Percentiles rank a stretch among this genome's conserved stretches.
Conservation (phyloP, 2,113 vertebrate genomes). For the Nesogale talazaci region DNA sequence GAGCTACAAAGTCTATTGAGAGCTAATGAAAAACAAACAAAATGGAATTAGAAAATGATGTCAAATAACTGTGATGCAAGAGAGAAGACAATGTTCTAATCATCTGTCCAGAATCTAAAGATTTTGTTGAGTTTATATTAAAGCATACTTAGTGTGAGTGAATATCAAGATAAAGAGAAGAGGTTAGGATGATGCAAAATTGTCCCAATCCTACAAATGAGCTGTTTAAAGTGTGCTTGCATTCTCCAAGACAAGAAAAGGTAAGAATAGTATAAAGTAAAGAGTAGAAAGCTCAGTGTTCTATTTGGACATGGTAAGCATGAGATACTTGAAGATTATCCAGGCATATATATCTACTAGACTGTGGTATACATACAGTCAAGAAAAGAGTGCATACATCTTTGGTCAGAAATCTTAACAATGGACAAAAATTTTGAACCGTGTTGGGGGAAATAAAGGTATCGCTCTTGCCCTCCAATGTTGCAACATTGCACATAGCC, state of each 20-base stretch:
- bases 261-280: not conserved
- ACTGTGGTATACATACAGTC: too few relatives aligned
- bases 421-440: too few relatives aligned
- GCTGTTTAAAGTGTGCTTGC: not conserved
- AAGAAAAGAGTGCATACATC: not conserved
- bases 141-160: not conserved
- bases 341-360: not conserved
- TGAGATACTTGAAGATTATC: not conserved
- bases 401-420: too few relatives aligned
- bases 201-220: not conserved
- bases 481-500: too few relatives aligned
- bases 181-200: not conserved
- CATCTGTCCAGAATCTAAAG: not conserved
- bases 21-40: not conserved
- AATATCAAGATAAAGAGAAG: not conserved
- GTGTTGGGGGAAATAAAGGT: too few relatives aligned
- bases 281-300: not conserved
- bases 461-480: too few relatives aligned
- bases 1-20: not conserved
- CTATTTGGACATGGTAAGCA: not conserved
- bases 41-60: not conserved
- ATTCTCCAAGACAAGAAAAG: not conserved
- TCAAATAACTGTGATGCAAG: not conserved
- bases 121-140: not conserved
- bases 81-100: not conserved